A percentile compares a stretch with the other conserved stretches of the same genome.
These are phyloP conservation scores for Xestia sexstrigata DNA, from an alignment of 2,888 invertebrate genomes.

Conservation along the genomic window DNA sequence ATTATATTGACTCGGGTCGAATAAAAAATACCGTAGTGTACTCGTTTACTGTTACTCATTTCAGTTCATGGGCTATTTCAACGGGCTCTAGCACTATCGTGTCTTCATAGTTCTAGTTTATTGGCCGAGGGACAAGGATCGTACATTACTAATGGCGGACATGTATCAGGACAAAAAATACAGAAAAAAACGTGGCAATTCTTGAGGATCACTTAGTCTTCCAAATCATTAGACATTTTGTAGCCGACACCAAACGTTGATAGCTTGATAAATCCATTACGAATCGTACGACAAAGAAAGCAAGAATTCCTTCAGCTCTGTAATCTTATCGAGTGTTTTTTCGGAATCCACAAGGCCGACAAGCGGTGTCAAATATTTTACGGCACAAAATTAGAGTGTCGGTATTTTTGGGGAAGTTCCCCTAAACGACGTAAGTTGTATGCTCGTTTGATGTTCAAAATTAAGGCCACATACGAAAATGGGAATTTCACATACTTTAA, in stretches of 20 bases:
- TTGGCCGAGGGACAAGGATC: slow-evolving; percentile 49
- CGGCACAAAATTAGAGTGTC: slow-evolving; percentile 69
- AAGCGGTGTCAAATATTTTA: slow-evolving; percentile 76
- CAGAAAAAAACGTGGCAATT: slow-evolving; percentile 44
- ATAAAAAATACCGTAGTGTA: slow-evolving; percentile 54
- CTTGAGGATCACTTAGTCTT: slow-evolving; percentile 48
- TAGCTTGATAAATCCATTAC: slow-evolving; percentile 68
- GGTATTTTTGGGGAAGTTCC: slow-evolving; percentile 77
- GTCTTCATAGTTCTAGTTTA: slow-evolving; percentile 61
- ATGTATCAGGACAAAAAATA: slow-evolving; percentile 46
- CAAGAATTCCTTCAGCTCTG: slow-evolving; percentile 54
- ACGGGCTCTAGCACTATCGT: slow-evolving; percentile 38
- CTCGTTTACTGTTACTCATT: slow-evolving; percentile 62
- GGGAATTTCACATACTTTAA: slow-evolving; percentile 76
- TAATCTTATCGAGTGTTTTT: slow-evolving; percentile 67
- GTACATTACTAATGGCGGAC: slow-evolving; percentile 60
- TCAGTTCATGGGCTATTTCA: slow-evolving; percentile 60
- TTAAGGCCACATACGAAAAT: slow-evolving; percentile 76
- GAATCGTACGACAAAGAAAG: slow-evolving; percentile 59
- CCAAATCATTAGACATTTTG: slow-evolving; percentile 62
- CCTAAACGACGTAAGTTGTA: slow-evolving; percentile 79
- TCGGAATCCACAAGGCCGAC: slow-evolving; percentile 68
- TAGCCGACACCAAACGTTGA: slow-evolving; percentile 51
- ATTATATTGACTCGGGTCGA: slow-evolving; percentile 60
- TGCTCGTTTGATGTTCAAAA: slow-evolving; percentile 78